Percentiles rank a stretch among this genome's conserved stretches.
Evolutionary conservation across 2,797 vertebrate genomes (phyloP).

Genomic region (Lophius americanus): DNA sequence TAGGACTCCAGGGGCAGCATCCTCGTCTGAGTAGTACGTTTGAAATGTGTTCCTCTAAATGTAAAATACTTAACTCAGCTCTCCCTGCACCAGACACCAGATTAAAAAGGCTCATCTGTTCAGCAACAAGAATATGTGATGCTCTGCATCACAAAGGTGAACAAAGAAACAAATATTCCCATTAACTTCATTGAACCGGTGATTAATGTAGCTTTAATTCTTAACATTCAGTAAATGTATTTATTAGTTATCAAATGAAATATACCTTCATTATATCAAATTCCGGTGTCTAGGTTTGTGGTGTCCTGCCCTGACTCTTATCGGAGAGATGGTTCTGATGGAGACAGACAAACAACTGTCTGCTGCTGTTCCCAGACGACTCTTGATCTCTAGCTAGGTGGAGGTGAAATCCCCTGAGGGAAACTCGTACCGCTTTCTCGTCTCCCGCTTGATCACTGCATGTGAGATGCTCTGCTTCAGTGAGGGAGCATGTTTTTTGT

Average conservation of each 20-base stretch:
- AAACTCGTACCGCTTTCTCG: conserved; percentile 46
- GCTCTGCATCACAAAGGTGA: background rate
- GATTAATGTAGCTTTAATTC: no score
- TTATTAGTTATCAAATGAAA: no score
- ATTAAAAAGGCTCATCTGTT: no score
- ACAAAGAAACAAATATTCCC: background rate
- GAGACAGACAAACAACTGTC: conserved; percentile 53
- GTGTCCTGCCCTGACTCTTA: conserved; percentile 36
- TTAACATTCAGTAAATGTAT: no score
- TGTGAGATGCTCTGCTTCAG: conserved; percentile 49
- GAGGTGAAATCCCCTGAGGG: conserved; percentile 50
- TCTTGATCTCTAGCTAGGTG: conserved; percentile 57
- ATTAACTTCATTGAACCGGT: background rate
- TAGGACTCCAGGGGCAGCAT: rapidly evolving
- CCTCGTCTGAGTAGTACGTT: conserved; percentile 55
- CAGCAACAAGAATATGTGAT: background rate
- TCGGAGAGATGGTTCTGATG: conserved; percentile 62
- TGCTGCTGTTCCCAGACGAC: conserved; percentile 23
- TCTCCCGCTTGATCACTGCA: conserved; percentile 62
- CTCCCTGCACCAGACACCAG: background rate
- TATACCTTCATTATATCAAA: background rate
- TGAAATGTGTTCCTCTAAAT: background rate
- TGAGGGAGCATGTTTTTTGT: conserved; percentile 62
- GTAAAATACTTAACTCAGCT: background rate
- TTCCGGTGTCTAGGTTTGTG: conserved; percentile 38